These are phyloP conservation scores for Chromobotia macracanthus DNA, from an alignment of 2,797 vertebrate genomes.

Conservation along the genomic window DNA sequence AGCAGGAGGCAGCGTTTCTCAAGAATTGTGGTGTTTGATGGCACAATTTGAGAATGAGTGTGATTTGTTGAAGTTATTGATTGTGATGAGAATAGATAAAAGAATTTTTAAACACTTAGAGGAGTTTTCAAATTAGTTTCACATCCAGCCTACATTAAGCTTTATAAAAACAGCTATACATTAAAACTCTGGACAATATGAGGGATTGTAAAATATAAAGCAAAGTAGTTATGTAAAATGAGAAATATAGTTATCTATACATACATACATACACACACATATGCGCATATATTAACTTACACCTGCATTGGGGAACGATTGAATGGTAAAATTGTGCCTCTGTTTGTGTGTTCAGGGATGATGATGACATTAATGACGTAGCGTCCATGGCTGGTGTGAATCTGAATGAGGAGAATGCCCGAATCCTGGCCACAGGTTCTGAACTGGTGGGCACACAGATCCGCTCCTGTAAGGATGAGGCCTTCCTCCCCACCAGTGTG, in stretches of 20 bases:
- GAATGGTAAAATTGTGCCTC: not conserved
- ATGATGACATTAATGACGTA: constrained; percentile 95
- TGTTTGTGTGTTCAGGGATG: constrained; percentile 79
- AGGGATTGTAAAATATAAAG: too few species aligned
- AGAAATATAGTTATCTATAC: too few species aligned
- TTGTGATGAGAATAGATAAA: not conserved
- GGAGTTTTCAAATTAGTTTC: too few species aligned
- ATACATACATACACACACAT: too few species aligned
- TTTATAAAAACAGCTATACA: too few species aligned
- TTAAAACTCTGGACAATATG: too few species aligned
- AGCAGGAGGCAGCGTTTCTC: constrained; percentile 50
- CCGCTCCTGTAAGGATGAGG: constrained; percentile 91
- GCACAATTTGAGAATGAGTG: not conserved
- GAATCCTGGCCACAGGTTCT: constrained; percentile 92
- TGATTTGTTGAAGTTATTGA: constrained; percentile 7
- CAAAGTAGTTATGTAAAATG: too few species aligned
- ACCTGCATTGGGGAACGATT: not conserved
- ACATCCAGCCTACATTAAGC: too few species aligned
- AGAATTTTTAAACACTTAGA: not conserved
- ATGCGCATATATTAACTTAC: not conserved
- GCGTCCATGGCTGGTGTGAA: constrained; percentile 96
- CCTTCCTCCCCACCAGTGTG: constrained; percentile 84
- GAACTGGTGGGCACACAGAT: constrained; percentile 91
- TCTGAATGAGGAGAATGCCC: constrained; percentile 91
- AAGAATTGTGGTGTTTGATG: not conserved